Evolutionary conservation across 2,888 invertebrate genomes (phyloP).

Genomic region (Chironomus tentans): DNA sequence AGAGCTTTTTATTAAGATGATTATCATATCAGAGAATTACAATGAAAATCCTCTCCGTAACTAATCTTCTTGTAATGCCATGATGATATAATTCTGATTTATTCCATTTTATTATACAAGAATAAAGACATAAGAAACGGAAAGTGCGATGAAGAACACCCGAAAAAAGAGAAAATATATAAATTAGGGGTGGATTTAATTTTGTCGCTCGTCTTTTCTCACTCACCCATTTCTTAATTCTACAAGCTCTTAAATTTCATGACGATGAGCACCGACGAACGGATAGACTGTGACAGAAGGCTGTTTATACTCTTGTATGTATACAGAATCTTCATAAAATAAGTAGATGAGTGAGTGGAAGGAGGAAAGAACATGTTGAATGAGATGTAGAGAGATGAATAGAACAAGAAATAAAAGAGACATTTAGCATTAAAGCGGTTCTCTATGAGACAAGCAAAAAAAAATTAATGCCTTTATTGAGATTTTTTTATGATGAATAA

Average conservation of each 20-base stretch:
- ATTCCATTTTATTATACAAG: constrained; percentile 12
- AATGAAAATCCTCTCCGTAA: constrained; percentile 3
- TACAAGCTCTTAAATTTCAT: too few relatives aligned
- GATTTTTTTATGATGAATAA: too few relatives aligned
- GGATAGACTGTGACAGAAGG: neutral
- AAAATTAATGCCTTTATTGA: too few relatives aligned
- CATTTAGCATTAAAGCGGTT: too few relatives aligned
- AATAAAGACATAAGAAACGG: neutral
- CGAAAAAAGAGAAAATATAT: neutral
- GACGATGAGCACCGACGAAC: too few relatives aligned
- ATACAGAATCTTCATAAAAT: too few relatives aligned
- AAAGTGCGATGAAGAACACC: neutral
- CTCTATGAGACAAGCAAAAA: too few relatives aligned
- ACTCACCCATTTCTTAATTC: neutral
- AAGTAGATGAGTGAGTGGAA: too few relatives aligned
- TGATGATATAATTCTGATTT: constrained; percentile 27
- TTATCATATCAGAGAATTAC: constrained; percentile 20
- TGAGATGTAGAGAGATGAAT: too few relatives aligned
- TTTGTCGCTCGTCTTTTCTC: neutral
- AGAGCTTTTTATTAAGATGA: constrained; percentile 21
- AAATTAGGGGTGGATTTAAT: neutral
- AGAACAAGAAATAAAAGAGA: too few relatives aligned
- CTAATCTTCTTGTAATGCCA: constrained; percentile 24
- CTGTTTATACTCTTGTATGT: neutral
- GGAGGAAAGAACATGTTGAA: too few relatives aligned